Evolutionary conservation across 2,888 invertebrate species (phyloP), one percentile per base, ranked within the genome.

Genomic region (Drosophila fulvimacula): DNA sequence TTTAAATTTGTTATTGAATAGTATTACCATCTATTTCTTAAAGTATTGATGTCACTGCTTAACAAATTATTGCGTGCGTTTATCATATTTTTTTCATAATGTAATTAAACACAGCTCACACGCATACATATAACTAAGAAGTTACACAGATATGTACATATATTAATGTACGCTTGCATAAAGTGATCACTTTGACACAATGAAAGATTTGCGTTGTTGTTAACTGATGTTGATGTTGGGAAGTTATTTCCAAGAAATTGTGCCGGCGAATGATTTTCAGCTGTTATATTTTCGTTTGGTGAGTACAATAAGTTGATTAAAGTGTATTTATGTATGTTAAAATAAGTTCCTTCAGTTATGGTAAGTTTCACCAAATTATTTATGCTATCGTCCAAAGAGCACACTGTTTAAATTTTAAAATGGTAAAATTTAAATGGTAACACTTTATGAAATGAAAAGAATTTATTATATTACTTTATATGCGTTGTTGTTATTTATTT

Each of bases 401-500:
- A 15, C 4, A 5, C n/a, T 41, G 1, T 9, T 19, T 5, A 10
- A 39, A 30, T 6, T 30, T 30, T 30, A 30, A 30, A 30, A 30
- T 36, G 4, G 1, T 2, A 3, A 17, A 19, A 11, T 17, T 41
- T 19, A 4, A 41, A 10, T 19, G 3, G 1, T 19, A 41, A 19
- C 5, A 19, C 15, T 41, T 41, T 17, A 41, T 11, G 7, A 41
- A 41, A 13, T 19, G 1, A 42, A 42, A 13, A 0, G 42, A 5
- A 42, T 48, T 27, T 0, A 19, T 19, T 11, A 27, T 27, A 60
- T 5, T 27, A 30, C 36, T 19, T 44, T 44, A 3, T 10, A 27
- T 44, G 4, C 10, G 15, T 44, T 36, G 13, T 38, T 27, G 15
- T 44, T n/a, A 21, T 56, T 53, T 21, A 30, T 61, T 42, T 48